Conservation (phyloP, 2,888 invertebrate species). For the Tachystola acroxantha region DNA sequence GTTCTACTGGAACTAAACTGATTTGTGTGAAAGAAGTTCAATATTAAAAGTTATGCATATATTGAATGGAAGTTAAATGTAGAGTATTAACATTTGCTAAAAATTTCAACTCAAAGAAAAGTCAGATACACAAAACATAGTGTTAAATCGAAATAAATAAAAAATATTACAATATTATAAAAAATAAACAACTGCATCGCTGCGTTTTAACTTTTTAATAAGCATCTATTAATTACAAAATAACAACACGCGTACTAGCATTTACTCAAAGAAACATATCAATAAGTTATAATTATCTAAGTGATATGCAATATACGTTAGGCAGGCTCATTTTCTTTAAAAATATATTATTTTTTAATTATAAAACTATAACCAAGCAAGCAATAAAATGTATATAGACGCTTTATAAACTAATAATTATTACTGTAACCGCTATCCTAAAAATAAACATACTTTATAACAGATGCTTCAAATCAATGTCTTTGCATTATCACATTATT, state of each 20-base stretch:
- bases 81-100: too few relatives aligned
- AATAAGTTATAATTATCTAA: conserved; percentile 53
- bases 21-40: too few relatives aligned
- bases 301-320: conserved; percentile 75
- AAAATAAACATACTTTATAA: conserved; percentile 16
- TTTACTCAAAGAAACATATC: conserved; percentile 31
- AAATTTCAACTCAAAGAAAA: too few relatives aligned
- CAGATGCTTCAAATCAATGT: conserved; percentile 31
- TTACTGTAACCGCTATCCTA: conserved; percentile 19
- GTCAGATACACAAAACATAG: too few relatives aligned
- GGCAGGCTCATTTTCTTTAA: conserved; percentile 57
- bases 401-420: conserved; percentile 16
- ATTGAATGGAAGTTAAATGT: too few relatives aligned
- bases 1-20: too few relatives aligned
- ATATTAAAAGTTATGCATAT: too few relatives aligned
- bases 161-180: too few relatives aligned
- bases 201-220: too few relatives aligned
- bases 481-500: conserved; percentile 56
- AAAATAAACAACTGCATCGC: too few relatives aligned
- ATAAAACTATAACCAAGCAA: conserved; percentile 26
- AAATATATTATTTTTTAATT: conserved; percentile 12
- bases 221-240: conserved; percentile 20
- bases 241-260: conserved; percentile 34
- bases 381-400: conserved; percentile 13
- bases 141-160: too few relatives aligned